Percentiles rank a stretch among this genome's conserved stretches.
Evolutionary conservation across 2,888 invertebrate genomes (phyloP).

Genomic region (Malthinus seriepunctatus): DNA sequence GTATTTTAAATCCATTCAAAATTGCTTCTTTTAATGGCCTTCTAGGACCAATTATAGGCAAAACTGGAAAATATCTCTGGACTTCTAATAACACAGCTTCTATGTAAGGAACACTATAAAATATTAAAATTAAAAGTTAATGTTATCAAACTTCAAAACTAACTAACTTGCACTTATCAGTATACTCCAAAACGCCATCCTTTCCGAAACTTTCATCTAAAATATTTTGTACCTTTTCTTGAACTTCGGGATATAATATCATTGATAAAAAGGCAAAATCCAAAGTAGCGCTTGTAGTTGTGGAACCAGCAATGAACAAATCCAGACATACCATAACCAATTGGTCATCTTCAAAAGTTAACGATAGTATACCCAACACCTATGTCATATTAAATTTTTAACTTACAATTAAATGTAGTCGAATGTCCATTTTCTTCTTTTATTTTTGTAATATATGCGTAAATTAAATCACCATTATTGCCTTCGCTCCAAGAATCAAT

Average conservation of each 20-base stretch:
- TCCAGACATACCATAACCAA: slow-evolving; percentile 68
- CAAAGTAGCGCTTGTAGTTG: slow-evolving; percentile 66
- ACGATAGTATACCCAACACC: neutral
- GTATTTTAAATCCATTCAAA: slow-evolving; percentile 58
- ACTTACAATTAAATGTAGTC: slow-evolving; percentile 55
- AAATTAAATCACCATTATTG: slow-evolving; percentile 63
- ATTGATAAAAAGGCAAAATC: slow-evolving; percentile 65
- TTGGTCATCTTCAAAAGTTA: slow-evolving; percentile 61
- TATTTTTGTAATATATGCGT: slow-evolving; percentile 67
- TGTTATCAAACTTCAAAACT: neutral
- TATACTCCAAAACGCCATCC: slow-evolving; percentile 53
- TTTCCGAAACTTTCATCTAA: slow-evolving; percentile 55
- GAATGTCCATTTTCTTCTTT: slow-evolving; percentile 44
- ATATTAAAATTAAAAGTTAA: neutral
- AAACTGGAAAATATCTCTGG: slow-evolving; percentile 54
- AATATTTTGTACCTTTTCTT: slow-evolving; percentile 60
- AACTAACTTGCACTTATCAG: slow-evolving; percentile 54
- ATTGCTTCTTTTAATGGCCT: slow-evolving; percentile 59
- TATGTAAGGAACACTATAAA: slow-evolving; percentile 57
- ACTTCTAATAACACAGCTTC: slow-evolving; percentile 61
- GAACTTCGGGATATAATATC: slow-evolving; percentile 62
- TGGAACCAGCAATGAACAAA: slow-evolving; percentile 68
- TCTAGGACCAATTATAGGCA: slow-evolving; percentile 57
- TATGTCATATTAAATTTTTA: neutral
- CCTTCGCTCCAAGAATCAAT: slow-evolving; percentile 54